Conservation (phyloP, 2,113 vertebrate genomes). For the Phoxinus phoxinus region DNA sequence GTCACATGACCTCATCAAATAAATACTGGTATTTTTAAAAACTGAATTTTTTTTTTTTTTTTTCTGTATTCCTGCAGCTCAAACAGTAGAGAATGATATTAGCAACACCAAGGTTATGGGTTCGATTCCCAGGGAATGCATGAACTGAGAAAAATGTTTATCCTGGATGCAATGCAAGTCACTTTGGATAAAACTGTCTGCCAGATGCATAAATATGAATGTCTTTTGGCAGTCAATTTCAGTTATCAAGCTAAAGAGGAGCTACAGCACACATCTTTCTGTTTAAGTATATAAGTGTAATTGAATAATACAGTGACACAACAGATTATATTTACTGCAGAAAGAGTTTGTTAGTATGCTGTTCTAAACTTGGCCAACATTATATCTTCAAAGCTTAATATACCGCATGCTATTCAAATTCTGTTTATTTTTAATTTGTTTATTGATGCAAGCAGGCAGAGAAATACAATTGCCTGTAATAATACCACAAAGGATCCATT, state of each 20-base stretch:
- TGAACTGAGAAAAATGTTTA: too few species aligned
- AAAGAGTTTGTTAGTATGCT: neutral
- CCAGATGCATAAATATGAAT: too few species aligned
- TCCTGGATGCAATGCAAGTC: too few species aligned
- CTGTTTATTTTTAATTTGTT: conserved; percentile 49
- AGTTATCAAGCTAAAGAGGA: neutral
- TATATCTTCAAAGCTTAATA: conserved; percentile 25
- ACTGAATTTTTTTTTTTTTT: too few species aligned
- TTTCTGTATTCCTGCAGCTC: too few species aligned
- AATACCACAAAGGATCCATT: conserved; percentile 50
- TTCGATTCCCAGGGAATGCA: too few species aligned
- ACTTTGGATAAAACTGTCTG: too few species aligned
- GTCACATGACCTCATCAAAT: neutral
- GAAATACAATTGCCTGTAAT: conserved; percentile 50
- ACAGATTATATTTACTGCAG: neutral
- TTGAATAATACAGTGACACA: neutral
- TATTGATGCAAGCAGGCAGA: conserved; percentile 47
- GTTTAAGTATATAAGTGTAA: neutral
- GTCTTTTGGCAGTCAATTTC: neutral
- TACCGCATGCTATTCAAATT: conserved; percentile 22
- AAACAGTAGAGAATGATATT: too few species aligned
- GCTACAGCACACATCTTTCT: neutral
- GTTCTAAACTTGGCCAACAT: neutral
- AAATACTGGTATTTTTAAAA: neutral
- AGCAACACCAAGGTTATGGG: too few species aligned